Conservation (phyloP, 2,888 invertebrate species). For the Carcina quercana region DNA sequence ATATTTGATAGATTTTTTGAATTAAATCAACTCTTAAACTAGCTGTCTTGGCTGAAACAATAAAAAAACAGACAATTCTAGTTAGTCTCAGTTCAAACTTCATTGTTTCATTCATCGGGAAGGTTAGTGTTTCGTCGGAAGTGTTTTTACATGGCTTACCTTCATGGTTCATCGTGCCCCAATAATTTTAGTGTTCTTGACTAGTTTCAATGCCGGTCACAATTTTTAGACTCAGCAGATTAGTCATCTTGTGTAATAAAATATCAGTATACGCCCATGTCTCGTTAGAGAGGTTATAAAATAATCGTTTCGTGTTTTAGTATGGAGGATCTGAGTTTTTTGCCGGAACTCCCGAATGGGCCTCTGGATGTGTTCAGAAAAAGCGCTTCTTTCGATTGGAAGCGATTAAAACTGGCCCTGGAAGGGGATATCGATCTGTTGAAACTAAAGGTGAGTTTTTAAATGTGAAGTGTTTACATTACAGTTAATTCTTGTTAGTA, state of each 20-base stretch:
- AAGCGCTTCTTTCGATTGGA: slow-evolving; percentile 90
- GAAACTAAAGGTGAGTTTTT: slow-evolving; percentile 80
- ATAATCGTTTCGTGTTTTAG: slow-evolving; percentile 33
- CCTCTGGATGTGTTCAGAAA: slow-evolving; percentile 87
- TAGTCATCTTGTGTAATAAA: slow-evolving; percentile 30
- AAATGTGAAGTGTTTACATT: no score
- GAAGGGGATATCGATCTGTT: slow-evolving; percentile 84
- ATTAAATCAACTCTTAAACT: slow-evolving; percentile 23
- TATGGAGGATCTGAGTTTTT: slow-evolving; percentile 75
- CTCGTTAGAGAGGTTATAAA: slow-evolving; percentile 9
- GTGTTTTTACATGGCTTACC: slow-evolving; percentile 10
- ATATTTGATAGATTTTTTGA: no score
- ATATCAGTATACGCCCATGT: background rate
- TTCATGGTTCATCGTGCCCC: slow-evolving; percentile 21
- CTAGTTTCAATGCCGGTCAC: slow-evolving; percentile 30
- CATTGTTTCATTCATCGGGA: slow-evolving; percentile 24
- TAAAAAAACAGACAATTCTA: slow-evolving; percentile 20
- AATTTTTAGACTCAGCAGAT: slow-evolving; percentile 17
- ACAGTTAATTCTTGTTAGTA: no score
- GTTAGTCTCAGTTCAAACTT: slow-evolving; percentile 11
- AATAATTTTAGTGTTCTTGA: slow-evolving; percentile 20
- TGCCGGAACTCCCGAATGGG: slow-evolving; percentile 81
- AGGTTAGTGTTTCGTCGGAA: slow-evolving; percentile 32
- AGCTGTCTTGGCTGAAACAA: slow-evolving; percentile 25
- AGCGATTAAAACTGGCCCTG: slow-evolving; percentile 84